These are phyloP conservation scores for Astatotilapia flaviijosephi DNA, from an alignment of 2,113 vertebrate genomes.

Conservation along the genomic window DNA sequence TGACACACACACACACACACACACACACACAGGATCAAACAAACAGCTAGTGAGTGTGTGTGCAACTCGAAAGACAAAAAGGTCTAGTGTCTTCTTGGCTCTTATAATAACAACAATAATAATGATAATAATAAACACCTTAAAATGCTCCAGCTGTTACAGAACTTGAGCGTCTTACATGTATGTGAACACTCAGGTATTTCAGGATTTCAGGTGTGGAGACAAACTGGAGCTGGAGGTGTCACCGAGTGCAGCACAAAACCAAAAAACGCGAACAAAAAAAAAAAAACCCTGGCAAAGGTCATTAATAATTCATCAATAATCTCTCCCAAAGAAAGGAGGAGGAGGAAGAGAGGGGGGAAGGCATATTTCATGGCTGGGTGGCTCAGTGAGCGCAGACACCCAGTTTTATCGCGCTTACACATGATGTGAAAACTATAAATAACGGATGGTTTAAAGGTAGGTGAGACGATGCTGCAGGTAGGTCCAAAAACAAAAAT, in stretches of 20 bases:
- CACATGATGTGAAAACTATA: conserved; percentile 5
- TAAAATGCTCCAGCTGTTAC: neutral
- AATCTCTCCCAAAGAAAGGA: conserved; percentile 49
- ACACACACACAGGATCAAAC: neutral
- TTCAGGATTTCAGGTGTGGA: neutral
- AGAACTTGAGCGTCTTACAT: neutral
- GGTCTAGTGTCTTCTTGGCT: neutral
- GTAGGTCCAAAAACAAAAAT: conserved; percentile 31
- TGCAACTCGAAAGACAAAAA: conserved; percentile 6
- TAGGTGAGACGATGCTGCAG: neutral
- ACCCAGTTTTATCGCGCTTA: neutral
- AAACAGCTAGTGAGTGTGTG: neutral
- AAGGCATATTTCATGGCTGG: conserved; percentile 10
- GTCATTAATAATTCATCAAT: conserved; percentile 71
- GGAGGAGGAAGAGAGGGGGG: neutral
- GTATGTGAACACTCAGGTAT: neutral
- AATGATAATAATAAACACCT: neutral
- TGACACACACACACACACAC: neutral
- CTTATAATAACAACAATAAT: neutral
- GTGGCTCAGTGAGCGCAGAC: neutral
- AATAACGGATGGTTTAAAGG: neutral
- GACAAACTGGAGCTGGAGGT: neutral
- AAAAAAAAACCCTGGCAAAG: conserved; percentile 60
- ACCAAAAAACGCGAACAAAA: conserved; percentile 38
- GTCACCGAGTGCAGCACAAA: conserved; percentile 31